phyloP scores from a whole-genome alignment of 2,888 invertebrate species.

The Lamellibrachia satsuma region DNA sequence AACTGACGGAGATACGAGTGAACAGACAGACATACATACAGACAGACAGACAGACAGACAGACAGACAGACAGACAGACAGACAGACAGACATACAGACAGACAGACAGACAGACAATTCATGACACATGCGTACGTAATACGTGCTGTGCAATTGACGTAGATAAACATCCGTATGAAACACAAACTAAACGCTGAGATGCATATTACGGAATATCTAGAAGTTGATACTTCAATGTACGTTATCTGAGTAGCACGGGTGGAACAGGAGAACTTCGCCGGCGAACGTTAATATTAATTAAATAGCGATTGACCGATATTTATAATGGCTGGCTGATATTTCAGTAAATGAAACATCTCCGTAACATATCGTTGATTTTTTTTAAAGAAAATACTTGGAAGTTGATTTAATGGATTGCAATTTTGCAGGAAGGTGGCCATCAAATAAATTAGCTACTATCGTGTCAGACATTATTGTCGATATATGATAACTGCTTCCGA shows the following conservation, averaged over 20 bases:
- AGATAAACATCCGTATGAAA: no score
- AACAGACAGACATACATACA: no score
- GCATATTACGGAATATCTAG: background rate
- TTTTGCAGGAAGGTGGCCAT: background rate
- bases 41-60: no score
- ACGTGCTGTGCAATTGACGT: no score
- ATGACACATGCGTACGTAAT: no score
- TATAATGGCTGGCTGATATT: background rate
- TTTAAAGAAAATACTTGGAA: background rate
- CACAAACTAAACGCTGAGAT: no score
- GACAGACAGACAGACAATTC: no score
- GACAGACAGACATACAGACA: no score
- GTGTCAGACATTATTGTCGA: background rate
- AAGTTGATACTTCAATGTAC: background rate
- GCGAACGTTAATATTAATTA: background rate
- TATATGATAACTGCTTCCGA: background rate
- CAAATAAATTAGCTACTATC: background rate
- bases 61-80: no score
- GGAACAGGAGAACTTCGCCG: background rate
- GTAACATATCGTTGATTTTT: background rate
- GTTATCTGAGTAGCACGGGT: background rate
- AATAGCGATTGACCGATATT: background rate
- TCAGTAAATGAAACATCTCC: background rate
- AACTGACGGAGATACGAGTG: no score
- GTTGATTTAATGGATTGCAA: background rate